phyloP scores from a whole-genome alignment of 2,797 vertebrate species.

The Falco concolor region DNA sequence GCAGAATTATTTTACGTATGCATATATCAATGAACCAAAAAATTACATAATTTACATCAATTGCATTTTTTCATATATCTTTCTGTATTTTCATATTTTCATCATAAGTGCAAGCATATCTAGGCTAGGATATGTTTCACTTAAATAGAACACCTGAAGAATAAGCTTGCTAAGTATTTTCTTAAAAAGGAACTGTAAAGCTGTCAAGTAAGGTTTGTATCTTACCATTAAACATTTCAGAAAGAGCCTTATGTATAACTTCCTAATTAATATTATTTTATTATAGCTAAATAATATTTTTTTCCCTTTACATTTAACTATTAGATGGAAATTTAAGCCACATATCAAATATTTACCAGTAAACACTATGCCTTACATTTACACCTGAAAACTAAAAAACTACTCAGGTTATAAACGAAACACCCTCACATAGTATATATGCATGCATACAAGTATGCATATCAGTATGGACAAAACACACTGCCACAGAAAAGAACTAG shows the following conservation, averaged over 20 bases:
- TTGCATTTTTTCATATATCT: not conserved
- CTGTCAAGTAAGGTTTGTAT: not conserved
- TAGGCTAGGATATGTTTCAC: not conserved
- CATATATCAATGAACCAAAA: not conserved
- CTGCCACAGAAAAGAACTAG: not conserved
- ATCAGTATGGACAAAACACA: not conserved
- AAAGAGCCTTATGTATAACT: not conserved
- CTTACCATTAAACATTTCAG: not conserved
- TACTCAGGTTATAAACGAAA: not conserved
- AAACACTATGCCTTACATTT: not conserved
- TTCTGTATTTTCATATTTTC: not conserved
- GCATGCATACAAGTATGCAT: not conserved
- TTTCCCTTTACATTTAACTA: not conserved
- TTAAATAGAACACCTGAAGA: not conserved
- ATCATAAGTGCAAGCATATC: not conserved
- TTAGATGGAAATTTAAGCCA: not conserved
- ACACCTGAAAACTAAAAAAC: not conserved
- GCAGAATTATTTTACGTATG: constrained; percentile 1
- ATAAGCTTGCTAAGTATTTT: not conserved
- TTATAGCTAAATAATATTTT: not conserved
- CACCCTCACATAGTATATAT: not conserved
- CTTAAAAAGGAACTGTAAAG: not conserved
- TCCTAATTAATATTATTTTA: not conserved
- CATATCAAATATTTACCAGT: not conserved
- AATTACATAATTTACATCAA: not conserved